Percentiles rank a stretch among this genome's conserved stretches.
phyloP scores from a whole-genome alignment of 2,888 invertebrate species.

The Eledone cirrhosa region DNA sequence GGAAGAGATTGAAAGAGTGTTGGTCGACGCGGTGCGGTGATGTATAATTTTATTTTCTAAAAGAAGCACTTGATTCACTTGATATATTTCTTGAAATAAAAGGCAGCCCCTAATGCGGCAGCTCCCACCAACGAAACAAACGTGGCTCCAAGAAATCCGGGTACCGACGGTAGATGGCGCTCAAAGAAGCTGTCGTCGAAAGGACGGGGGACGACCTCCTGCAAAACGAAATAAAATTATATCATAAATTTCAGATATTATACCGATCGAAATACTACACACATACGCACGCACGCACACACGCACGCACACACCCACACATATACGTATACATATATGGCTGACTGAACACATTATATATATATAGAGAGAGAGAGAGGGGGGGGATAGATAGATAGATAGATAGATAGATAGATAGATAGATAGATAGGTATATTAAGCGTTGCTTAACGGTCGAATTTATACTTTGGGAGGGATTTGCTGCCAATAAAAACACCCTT shows the following conservation, averaged over 20 bases:
- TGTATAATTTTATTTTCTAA: too few relatives aligned
- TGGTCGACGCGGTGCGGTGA: too few relatives aligned
- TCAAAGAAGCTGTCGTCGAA: slow-evolving; percentile 30
- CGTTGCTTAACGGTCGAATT: too few relatives aligned
- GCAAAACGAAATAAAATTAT: background rate
- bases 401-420: slow-evolving; percentile 6
- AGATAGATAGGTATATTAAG: background rate
- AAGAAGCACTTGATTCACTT: too few relatives aligned
- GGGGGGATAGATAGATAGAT: background rate
- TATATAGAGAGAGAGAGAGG: too few relatives aligned
- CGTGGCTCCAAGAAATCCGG: slow-evolving; percentile 30
- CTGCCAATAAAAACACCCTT: too few relatives aligned
- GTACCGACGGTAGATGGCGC: slow-evolving; percentile 31
- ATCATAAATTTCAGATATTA: background rate
- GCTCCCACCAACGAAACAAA: background rate
- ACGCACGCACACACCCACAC: too few relatives aligned
- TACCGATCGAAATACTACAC: background rate
- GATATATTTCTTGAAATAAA: background rate
- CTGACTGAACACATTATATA: too few relatives aligned
- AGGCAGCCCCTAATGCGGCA: background rate
- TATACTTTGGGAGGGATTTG: too few relatives aligned
- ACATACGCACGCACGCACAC: too few relatives aligned
- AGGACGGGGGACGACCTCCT: slow-evolving; percentile 32
- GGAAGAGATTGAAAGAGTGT: too few relatives aligned
- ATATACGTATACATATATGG: too few relatives aligned